Percentiles rank a stretch among this genome's conserved stretches.
These are phyloP conservation scores for Hemiscyllium ocellatum DNA, from an alignment of 2,113 vertebrate species.

Conservation along the genomic window DNA sequence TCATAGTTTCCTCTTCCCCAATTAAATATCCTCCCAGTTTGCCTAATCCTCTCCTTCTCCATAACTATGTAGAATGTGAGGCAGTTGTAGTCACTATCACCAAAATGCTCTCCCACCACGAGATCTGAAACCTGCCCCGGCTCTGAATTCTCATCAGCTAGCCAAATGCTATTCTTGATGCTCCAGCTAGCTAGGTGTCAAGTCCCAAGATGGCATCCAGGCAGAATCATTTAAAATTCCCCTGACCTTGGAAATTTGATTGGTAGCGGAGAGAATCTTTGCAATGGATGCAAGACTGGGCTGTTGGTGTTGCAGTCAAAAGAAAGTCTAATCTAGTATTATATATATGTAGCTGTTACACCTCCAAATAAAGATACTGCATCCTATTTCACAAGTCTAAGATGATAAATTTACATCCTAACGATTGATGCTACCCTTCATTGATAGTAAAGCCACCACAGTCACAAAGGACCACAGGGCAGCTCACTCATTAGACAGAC, in stretches of 20 bases:
- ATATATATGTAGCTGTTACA: not conserved
- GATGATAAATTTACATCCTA: not conserved
- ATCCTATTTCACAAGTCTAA: not conserved
- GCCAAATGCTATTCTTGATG: not conserved
- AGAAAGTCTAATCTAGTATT: not conserved
- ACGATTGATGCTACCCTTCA: not conserved
- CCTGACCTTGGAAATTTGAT: not conserved
- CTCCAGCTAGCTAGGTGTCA: not conserved
- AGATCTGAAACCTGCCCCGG: no score
- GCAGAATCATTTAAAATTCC: not conserved
- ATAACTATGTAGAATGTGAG: no score
- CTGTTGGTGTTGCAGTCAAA: not conserved
- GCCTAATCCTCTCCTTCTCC: no score
- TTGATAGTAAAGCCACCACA: not conserved
- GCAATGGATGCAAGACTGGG: not conserved
- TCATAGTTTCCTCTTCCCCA: no score
- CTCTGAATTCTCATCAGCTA: not conserved
- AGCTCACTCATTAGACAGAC: no score
- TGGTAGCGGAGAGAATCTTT: not conserved
- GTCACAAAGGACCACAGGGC: no score
- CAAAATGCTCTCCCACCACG: no score
- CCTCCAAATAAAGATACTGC: not conserved
- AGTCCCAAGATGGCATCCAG: not conserved
- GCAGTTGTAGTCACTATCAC: no score
- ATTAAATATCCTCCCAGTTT: no score